Evolutionary conservation across 2,797 vertebrate genomes (phyloP).

Genomic region (Apogon talboti): DNA sequence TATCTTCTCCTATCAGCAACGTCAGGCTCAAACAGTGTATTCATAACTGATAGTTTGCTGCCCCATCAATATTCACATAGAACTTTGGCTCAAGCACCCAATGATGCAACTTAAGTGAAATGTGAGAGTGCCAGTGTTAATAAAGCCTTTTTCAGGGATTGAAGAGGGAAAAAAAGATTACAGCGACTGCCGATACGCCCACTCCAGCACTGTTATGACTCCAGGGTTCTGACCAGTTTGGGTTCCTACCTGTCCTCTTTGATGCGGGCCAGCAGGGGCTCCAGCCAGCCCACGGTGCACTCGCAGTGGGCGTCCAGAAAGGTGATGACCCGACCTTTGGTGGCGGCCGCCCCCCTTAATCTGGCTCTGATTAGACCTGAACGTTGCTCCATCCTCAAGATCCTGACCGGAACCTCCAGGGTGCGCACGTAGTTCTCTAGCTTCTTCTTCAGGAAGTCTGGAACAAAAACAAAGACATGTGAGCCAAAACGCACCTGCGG

Average conservation of each 20-base stretch:
- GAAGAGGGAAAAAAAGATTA: conserved; percentile 19
- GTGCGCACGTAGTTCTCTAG: conserved; percentile 89
- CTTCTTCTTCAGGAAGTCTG: conserved; percentile 93
- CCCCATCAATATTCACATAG: conserved; percentile 51
- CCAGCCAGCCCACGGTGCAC: conserved; percentile 94
- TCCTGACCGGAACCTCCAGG: conserved; percentile 88
- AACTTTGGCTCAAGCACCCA: conserved; percentile 29
- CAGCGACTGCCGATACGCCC: conserved; percentile 18
- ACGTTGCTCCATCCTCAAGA: conserved; percentile 95
- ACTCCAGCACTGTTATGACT: neutral
- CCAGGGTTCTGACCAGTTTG: neutral
- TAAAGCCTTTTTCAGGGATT: conserved; percentile 26
- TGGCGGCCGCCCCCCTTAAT: conserved; percentile 91
- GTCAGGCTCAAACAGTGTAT: conserved; percentile 28
- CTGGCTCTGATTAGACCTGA: conserved; percentile 95
- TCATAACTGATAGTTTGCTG: conserved; percentile 49
- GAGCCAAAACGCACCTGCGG: neutral
- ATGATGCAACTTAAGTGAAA: conserved; percentile 65
- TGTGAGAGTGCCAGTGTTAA: conserved; percentile 34
- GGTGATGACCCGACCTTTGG: conserved; percentile 93
- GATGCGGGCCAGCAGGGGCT: conserved; percentile 93
- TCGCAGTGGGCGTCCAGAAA: conserved; percentile 99
- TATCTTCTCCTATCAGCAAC: conserved; percentile 53
- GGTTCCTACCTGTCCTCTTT: conserved; percentile 91
- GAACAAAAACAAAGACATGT: conserved; percentile 11